Base-by-base conservation (phyloP, 2,888 invertebrate genomes). In the Azorinus chamasolen region DNA sequence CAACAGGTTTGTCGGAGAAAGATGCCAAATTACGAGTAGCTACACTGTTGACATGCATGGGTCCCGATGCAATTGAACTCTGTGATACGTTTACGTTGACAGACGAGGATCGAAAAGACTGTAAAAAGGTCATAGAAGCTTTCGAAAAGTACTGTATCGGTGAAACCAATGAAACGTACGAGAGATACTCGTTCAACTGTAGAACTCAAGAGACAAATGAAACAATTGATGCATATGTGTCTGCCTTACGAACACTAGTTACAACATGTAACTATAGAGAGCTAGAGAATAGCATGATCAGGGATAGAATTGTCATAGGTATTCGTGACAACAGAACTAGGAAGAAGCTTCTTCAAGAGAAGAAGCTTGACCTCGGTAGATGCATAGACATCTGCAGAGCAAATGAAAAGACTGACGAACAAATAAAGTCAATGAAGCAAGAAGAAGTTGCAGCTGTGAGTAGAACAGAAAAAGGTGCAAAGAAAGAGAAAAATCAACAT, bases 131-230 rank as follows among this genome's bases (percentile, higher is more conserved):
- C 24, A 16, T 75, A 18, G n/a, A 48, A 25, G 54, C 53, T 39
- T 54, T 79, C 39, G 54, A 71, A 25, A 48, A 41, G 1, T 74
- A 64, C 58, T 66, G 58, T 45, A 53, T 71, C 22, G 58, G 65
- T 25, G n/a, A 41, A 39, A 65, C 53, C 10, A 77, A 71, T 57
- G 77, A 70, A 32, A 74, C 50, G 14, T 70, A 54, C 45, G 79
- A 79, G 48, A 41, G 79, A 18, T 75, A 57, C 45, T 57, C n/a
- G 27, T 79, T 72, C 39, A 77, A 72, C 41, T 55, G 45, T 14
- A 51, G 68, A 43, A 39, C 61, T n/a, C 73, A 74, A 43, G 59
- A 63, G 45, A 43, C 53, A 27, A 46, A 46, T 54, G 64, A 73
- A 41, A 61, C 50, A n/a, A 45, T 79, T 61, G 70, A 79, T 22